Base-by-base conservation (phyloP, 2,888 invertebrate genomes). In the Gryllus longicercus region DNA sequence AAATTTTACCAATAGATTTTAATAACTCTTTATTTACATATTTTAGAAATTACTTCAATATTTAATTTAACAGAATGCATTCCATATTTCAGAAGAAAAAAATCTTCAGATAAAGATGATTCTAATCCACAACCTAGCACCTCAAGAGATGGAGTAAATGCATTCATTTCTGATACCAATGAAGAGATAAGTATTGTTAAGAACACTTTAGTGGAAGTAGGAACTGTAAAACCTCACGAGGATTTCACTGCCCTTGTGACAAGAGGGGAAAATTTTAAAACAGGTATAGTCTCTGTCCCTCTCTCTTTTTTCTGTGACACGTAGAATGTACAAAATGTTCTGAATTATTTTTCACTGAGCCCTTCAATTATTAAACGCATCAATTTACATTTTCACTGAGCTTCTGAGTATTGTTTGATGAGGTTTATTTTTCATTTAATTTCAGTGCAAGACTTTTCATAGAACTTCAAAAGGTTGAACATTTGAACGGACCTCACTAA, bases 141-240 rank as follows among this genome's bases (percentile, higher is more conserved):
- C 14, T 63, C 63, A 18, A n/a, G 63, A 63, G 16, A 63, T 18
- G 63, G 16, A 63, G 63, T 11, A 18, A n/a, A 18, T 63, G 63
- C 12, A 38, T 87, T 87, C 79, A 84, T 92, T 8, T 90, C 90
- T 63, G 14, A n/a, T 10, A n/a, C 14, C 63, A 63, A n/a, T n/a
- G n/a, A 63, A 63, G 80, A 81, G 78, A 83, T 81, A 23, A 82
- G 82, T 25, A 78, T 85, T 25, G 79, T 84, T 86, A n/a, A 82
- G 63, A 21, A 78, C 23, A 76, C 76, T 23, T 82, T 84, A 51
- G 82, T 80, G 51, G 84, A 87, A 85, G 90, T 93, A 79, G 91
- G 93, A 0, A 90, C 91, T 11, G 85, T 90, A 2, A 89, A 89
- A 51, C 93, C 93, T 0, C 88, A 90, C 8, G 88, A 88, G 79